phyloP scores from a whole-genome alignment of 2,797 vertebrate species.

The Ispidina lecontei region DNA sequence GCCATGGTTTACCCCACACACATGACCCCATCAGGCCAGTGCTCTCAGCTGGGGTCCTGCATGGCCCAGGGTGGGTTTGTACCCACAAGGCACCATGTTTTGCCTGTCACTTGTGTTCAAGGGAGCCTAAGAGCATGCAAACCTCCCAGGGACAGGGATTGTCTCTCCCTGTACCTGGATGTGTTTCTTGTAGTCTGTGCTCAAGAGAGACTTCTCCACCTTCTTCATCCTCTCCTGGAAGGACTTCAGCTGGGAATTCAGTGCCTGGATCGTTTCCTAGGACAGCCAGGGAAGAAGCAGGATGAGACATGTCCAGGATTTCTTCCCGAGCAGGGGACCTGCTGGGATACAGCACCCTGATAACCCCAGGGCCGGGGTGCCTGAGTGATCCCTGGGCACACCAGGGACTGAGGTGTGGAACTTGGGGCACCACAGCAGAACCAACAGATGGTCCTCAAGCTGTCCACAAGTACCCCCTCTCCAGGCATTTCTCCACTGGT shows the following conservation, averaged over 20 bases:
- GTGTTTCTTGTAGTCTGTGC: conserved; percentile 87
- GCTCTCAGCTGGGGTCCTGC: not conserved
- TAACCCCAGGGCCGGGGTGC: not conserved
- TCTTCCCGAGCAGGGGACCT: not conserved
- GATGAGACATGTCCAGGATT: not conserved
- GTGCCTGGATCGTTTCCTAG: conserved; percentile 78
- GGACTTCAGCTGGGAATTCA: conserved; percentile 82
- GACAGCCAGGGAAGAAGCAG: not conserved
- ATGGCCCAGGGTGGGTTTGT: not conserved
- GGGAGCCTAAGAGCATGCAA: not conserved
- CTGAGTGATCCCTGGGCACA: accelerated
- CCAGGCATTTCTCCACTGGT: not conserved
- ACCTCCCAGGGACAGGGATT: not conserved
- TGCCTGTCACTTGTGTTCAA: not conserved
- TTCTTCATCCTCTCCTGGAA: conserved; percentile 85
- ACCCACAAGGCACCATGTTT: accelerated
- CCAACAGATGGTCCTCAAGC: not conserved
- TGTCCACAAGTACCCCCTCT: not conserved
- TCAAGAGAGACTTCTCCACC: conserved; percentile 84
- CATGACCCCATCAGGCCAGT: accelerated
- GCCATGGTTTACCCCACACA: not conserved
- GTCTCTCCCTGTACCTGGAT: conserved; percentile 81
- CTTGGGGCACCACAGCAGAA: not conserved
- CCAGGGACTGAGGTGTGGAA: not conserved
- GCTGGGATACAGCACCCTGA: not conserved